Conservation (phyloP, 2,888 invertebrate genomes). For the Actias luna region DNA sequence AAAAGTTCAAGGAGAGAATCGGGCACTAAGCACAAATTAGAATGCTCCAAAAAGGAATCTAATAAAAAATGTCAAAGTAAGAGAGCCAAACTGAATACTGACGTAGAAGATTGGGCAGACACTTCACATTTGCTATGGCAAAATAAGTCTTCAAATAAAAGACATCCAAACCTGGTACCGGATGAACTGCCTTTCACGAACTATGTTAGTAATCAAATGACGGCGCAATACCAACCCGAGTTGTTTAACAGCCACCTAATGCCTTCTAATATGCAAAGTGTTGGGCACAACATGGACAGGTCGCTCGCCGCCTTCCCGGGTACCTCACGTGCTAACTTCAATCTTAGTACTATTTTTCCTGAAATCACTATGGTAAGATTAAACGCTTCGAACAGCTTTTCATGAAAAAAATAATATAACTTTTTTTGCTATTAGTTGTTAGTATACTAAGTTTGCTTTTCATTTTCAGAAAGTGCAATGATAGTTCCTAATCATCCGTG, state of each 20-base stretch:
- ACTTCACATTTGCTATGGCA: constrained; percentile 66
- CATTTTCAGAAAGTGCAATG: constrained; percentile 75
- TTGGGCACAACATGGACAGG: constrained; percentile 60
- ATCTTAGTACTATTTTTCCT: constrained; percentile 91
- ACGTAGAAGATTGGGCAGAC: constrained; percentile 71
- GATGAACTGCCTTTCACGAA: constrained; percentile 71
- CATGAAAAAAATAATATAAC: not conserved
- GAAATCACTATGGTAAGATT: constrained; percentile 87
- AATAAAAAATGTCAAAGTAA: constrained; percentile 73
- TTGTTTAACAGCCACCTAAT: constrained; percentile 71
- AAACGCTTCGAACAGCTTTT: not conserved
- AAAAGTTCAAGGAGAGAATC: constrained; percentile 67
- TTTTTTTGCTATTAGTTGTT: not conserved
- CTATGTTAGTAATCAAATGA: constrained; percentile 69
- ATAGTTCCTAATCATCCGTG: constrained; percentile 22
- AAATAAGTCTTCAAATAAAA: constrained; percentile 59
- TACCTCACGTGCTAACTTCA: constrained; percentile 86
- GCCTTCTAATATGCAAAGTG: constrained; percentile 64
- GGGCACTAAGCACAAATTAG: constrained; percentile 70
- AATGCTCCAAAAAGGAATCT: constrained; percentile 74
- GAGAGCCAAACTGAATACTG: constrained; percentile 58
- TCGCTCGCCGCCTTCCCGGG: constrained; percentile 63
- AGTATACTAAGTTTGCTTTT: not conserved
- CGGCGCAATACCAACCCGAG: constrained; percentile 69
- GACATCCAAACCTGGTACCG: constrained; percentile 60